phyloP scores from a whole-genome alignment of 2,797 vertebrate species.

The Merluccius polli region DNA sequence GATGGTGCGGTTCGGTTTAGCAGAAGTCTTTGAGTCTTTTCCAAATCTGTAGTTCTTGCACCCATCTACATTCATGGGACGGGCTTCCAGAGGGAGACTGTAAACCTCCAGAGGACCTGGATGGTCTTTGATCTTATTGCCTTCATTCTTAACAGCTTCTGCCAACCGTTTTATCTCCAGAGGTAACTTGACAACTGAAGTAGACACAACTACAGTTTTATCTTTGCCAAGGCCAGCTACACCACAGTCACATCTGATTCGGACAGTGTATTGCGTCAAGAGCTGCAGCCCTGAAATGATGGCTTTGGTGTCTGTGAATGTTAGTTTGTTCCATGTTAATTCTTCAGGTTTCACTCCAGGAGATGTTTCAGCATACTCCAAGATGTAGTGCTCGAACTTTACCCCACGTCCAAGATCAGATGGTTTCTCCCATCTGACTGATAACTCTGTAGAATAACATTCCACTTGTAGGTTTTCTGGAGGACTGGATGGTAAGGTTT shows the following conservation, averaged over 20 bases:
- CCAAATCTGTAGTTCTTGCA: constrained; percentile 6
- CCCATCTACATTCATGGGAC: neutral
- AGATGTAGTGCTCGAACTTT: constrained; percentile 18
- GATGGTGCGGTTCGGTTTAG: constrained; percentile 24
- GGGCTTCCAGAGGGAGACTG: neutral
- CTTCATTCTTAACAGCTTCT: neutral
- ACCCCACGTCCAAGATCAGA: constrained; percentile 30
- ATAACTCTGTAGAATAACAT: constrained; percentile 20
- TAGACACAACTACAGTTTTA: constrained; percentile 6
- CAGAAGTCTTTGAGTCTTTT: neutral
- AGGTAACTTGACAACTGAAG: too few species aligned
- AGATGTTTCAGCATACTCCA: constrained; percentile 21
- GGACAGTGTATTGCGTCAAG: constrained; percentile 9
- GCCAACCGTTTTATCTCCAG: neutral
- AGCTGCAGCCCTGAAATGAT: too few species aligned
- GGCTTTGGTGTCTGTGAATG: too few species aligned
- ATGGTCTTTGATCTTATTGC: neutral
- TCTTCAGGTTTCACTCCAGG: neutral
- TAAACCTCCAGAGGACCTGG: neutral
- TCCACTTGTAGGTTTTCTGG: constrained; percentile 26
- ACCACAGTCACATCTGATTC: constrained; percentile 49
- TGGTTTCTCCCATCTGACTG: constrained; percentile 36
- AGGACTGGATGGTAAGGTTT: constrained; percentile 37
- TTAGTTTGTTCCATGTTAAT: constrained; percentile 25
- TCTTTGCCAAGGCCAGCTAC: constrained; percentile 33